Evolutionary conservation across 2,888 invertebrate species (phyloP), one percentile per base, ranked within the genome.

Genomic region (Drosophila koepferae): DNA sequence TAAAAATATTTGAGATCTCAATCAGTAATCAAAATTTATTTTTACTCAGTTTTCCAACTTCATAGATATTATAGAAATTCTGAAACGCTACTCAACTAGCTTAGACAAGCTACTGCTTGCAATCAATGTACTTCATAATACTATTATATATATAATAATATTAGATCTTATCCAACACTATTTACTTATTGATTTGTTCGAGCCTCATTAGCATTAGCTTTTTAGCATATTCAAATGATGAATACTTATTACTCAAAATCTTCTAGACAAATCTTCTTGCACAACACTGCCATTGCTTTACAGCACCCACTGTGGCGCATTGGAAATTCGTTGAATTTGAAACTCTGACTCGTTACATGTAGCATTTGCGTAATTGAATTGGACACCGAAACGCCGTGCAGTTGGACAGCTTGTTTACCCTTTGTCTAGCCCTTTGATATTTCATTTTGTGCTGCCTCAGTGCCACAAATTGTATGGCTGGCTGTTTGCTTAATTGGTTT

Each of bases 391-490:
- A 34, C 48, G 38, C 20, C 43, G 38, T 38, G 38, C 63, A 60
- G 61, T 23, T 10, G 49, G 54, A 10, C 28, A 59, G 31, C 70
- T 63, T 85, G 89, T 85, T 85, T 88, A 86, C 83, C 86, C 73
- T 74, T 81, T 86, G 86, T 85, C 89, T 86, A 74, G 89, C 66
- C 74, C 88, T 83, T 86, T 88, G 86, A 81, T 85, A 83, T 86
- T 77, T 86, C 74, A 77, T 72, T 77, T 88, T 77, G 49, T 44
- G 60, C 43, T 51, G 44, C 58, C 58, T 61, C 51, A 28, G 63
- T 54, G 58, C 75, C 66, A 66, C 78, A 81, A 81, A 73, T 80
- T 86, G 66, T 56, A 66, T 73, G 71, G 70, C 79, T 71, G 61
- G 74, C 80, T 65, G 74, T 78, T 75, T 83, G 73, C 81, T 66